Evolutionary conservation across 1,140 invertebrate species (phyloP).

Genomic region (Chelonus insularis): DNA sequence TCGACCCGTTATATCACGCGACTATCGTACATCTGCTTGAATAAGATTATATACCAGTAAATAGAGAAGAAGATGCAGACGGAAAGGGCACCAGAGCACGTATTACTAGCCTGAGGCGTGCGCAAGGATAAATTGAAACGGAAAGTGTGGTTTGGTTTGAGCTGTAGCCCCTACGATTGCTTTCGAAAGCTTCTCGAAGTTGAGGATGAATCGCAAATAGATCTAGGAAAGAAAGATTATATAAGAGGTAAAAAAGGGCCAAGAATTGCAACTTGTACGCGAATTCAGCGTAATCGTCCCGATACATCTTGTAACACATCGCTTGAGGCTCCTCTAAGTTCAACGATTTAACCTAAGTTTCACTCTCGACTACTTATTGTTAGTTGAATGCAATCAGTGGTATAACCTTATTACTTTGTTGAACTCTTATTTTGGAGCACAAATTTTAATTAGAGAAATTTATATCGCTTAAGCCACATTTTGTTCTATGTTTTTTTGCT

Average conservation of each 20-base stretch:
- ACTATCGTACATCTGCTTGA: too few relatives aligned
- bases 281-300: background rate
- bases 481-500: too few relatives aligned
- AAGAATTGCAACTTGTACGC: background rate
- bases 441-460: too few relatives aligned
- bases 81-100: too few relatives aligned
- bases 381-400: background rate
- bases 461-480: too few relatives aligned
- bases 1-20: too few relatives aligned
- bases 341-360: background rate
- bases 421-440: too few relatives aligned
- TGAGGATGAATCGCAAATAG: background rate
- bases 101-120: too few relatives aligned
- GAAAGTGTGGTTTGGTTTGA: background rate
- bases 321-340: background rate
- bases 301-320: background rate
- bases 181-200: background rate
- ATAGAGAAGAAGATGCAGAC: too few relatives aligned
- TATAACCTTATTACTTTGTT: too few relatives aligned
- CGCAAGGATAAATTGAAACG: constrained; percentile 6
- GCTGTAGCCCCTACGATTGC: background rate
- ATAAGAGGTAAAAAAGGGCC: background rate
- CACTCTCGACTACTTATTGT: background rate
- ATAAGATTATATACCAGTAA: too few relatives aligned
- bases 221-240: background rate